Percentiles rank a stretch among this genome's conserved stretches.
Evolutionary conservation across 1,140 invertebrate species (phyloP).

Genomic region (Nymphalis io): DNA sequence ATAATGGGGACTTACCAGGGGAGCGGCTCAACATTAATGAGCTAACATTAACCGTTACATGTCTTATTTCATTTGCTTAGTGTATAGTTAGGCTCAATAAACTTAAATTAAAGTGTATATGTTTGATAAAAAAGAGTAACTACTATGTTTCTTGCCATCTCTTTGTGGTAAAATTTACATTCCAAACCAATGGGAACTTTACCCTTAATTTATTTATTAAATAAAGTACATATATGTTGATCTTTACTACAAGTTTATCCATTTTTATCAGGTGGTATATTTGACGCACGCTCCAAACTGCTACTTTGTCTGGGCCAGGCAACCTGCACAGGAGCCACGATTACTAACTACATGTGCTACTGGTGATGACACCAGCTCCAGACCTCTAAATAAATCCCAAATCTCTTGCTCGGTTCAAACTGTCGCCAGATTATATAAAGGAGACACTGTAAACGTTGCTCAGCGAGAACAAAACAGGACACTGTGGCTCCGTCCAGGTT

Average conservation of each 20-base stretch:
- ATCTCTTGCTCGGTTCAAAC: slow-evolving; percentile 68
- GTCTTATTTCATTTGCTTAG: too few species aligned
- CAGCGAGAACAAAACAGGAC: slow-evolving; percentile 68
- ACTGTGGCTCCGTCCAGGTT: slow-evolving; percentile 61
- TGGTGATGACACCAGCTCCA: slow-evolving; percentile 54
- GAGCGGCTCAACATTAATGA: too few species aligned
- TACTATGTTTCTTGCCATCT: too few species aligned
- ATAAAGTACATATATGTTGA: too few species aligned
- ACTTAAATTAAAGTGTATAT: too few species aligned
- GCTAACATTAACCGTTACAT: too few species aligned
- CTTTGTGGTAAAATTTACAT: too few species aligned
- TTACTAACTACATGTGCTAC: slow-evolving; percentile 60
- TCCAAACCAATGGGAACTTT: too few species aligned
- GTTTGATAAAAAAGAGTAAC: too few species aligned
- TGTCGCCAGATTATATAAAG: slow-evolving; percentile 54
- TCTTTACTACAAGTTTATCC: too few species aligned
- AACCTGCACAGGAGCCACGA: slow-evolving; percentile 41
- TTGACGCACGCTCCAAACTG: slow-evolving; percentile 62
- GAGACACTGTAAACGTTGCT: slow-evolving; percentile 60
- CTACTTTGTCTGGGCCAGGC: slow-evolving; percentile 65
- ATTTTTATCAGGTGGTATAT: slow-evolving; percentile 65
- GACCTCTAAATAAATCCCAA: slow-evolving; percentile 56
- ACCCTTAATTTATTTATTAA: too few species aligned
- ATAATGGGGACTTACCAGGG: not conserved
- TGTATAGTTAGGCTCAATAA: too few species aligned